Conservation (phyloP, 2,797 vertebrate genomes). For the Coregonus suidteri region DNA sequence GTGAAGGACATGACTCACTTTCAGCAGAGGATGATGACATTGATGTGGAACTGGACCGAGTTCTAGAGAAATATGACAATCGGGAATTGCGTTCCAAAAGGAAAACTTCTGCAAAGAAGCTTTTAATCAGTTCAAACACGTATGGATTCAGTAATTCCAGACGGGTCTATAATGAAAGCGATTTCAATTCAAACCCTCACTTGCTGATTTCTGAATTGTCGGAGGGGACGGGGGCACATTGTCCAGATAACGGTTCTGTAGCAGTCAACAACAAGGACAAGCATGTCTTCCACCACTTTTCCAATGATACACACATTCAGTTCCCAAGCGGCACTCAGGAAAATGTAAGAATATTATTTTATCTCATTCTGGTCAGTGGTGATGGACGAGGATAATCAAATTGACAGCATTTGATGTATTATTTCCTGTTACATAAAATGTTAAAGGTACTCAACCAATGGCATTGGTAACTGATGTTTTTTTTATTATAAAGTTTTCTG, state of each 20-base stretch:
- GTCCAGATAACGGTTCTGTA: conserved; percentile 12
- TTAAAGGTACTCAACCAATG: neutral
- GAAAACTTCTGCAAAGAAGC: conserved; percentile 48
- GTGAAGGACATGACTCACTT: conserved; percentile 61
- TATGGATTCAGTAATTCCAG: conserved; percentile 68
- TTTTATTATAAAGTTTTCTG: neutral
- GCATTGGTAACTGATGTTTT: neutral
- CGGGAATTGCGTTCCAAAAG: neutral
- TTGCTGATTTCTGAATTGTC: conserved; percentile 11
- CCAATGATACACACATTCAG: conserved; percentile 26
- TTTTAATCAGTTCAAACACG: conserved; percentile 53
- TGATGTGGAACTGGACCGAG: conserved; percentile 55
- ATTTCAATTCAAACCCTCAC: conserved; percentile 20
- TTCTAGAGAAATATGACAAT: conserved; percentile 43
- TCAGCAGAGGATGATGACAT: conserved; percentile 63
- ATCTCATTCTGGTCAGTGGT: neutral
- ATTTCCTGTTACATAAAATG: neutral
- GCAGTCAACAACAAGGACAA: conserved; percentile 52
- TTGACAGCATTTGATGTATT: conserved; percentile 1
- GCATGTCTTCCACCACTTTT: conserved; percentile 39
- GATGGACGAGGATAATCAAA: neutral
- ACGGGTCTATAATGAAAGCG: conserved; percentile 48
- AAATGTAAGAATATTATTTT: conserved; percentile 50
- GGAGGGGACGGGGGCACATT: conserved; percentile 39
- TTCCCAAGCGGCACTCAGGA: conserved; percentile 13